Evolutionary conservation across 2,797 vertebrate genomes (phyloP), one percentile per base, ranked within the genome.

Genomic region (Falco peregrinus): DNA sequence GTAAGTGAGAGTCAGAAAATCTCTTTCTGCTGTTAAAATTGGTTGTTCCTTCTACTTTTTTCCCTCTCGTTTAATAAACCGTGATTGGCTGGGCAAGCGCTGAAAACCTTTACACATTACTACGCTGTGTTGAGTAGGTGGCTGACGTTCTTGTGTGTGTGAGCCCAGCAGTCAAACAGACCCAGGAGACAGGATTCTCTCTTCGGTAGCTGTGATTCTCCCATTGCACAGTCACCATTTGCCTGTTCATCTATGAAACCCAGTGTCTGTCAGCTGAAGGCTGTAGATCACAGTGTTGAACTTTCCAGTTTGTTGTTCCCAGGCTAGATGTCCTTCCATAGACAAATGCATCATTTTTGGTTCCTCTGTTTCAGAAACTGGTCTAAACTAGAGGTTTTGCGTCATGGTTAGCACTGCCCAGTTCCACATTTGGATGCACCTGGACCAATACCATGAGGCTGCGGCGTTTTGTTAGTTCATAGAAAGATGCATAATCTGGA

Each of bases 201-300:
- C 33, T 39, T 83, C 48, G 68, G 39, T 35, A 70, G 21, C 53
- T 87, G 59, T 79, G 67, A 73, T n/a, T 75, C 31, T 73, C 28
- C 25, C 5, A 6, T 6, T 78, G 6, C 31, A 1, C 31, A n/a
- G 63, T 56, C 56, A 20, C 37, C 31, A n/a, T 29, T n/a, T 37
- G 7, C 68, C 29, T 2, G 1, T 82, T 89, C 48, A 82, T 69
- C 26, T 76, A 21, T 29, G 24, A 82, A 61, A 82, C 12, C 0
- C 4, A 14, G 1, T 37, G 37, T 35, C 35, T 29, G 25, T 17
- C 0, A 0, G 12, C 19, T 63, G 76, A 89, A 73, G 87, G 35
- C 33, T 84, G 4, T 28, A 56, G 25, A 10, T 74, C 21, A 48
- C 47, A 78, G 11, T 15, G 17, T 41, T 84, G 35, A 73, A 37